Evolutionary conservation across 2,888 invertebrate species (phyloP).

Genomic region (Diachrysia chrysitis): DNA sequence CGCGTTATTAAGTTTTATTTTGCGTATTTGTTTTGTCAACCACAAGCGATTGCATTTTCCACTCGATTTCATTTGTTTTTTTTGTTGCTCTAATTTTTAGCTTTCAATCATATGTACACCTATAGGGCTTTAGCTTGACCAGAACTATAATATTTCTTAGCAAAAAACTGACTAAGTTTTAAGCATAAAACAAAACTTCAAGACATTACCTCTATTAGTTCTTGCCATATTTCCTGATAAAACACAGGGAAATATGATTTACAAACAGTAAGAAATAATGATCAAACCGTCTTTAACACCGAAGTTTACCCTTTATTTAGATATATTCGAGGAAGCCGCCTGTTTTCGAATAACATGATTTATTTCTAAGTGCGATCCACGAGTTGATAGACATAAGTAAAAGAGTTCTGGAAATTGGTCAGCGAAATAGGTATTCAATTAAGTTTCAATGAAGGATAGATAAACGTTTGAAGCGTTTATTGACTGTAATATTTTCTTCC

Average conservation of each 20-base stretch:
- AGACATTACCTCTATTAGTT: neutral
- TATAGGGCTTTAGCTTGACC: too few species aligned
- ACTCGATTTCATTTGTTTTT: neutral
- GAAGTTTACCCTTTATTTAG: constrained; percentile 45
- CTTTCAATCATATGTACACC: too few species aligned
- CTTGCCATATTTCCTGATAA: neutral
- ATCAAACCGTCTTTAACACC: constrained; percentile 34
- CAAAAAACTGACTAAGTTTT: too few species aligned
- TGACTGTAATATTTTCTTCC: too few species aligned
- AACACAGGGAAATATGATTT: constrained; percentile 1
- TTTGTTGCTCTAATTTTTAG: too few species aligned
- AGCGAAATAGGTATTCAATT: constrained; percentile 30
- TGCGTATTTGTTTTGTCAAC: neutral
- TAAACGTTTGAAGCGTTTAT: too few species aligned
- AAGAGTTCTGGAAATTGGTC: constrained; percentile 40
- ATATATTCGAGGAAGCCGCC: constrained; percentile 33
- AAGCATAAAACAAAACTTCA: too few species aligned
- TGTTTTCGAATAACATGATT: constrained; percentile 55
- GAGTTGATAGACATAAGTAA: constrained; percentile 48
- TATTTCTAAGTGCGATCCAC: constrained; percentile 53
- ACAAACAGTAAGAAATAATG: constrained; percentile 27
- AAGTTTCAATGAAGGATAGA: constrained; percentile 28
- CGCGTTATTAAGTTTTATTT: neutral
- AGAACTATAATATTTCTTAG: too few species aligned
- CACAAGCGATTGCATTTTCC: neutral